Conservation (phyloP, 1,140 invertebrate genomes). For the Drosophila novamexicana region DNA sequence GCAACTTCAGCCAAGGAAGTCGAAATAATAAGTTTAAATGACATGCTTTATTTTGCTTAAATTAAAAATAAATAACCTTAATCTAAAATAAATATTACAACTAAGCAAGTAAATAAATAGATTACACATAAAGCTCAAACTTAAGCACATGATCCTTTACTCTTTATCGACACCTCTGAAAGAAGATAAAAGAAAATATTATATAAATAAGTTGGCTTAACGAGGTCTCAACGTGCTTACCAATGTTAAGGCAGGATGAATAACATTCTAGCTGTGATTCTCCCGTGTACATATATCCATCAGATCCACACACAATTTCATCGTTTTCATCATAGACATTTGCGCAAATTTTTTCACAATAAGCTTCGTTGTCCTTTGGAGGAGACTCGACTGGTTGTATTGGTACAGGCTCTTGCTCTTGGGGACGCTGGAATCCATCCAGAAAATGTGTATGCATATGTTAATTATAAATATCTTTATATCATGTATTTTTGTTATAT, state of each 20-base stretch:
- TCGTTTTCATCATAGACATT: slow-evolving; percentile 82
- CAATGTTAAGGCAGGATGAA: slow-evolving; percentile 75
- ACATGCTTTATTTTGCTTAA: slow-evolving; percentile 41
- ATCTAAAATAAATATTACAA: slow-evolving; percentile 16
- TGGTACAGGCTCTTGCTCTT: slow-evolving; percentile 29
- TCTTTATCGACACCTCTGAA: slow-evolving; percentile 77
- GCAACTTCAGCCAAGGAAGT: no score
- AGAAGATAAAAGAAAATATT: slow-evolving; percentile 5
- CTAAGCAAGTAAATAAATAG: slow-evolving; percentile 44
- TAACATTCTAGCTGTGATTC: slow-evolving; percentile 79
- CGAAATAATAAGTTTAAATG: slow-evolving; percentile 2
- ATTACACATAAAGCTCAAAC: slow-evolving; percentile 21
- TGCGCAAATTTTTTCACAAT: slow-evolving; percentile 79
- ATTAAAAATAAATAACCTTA: slow-evolving; percentile 42
- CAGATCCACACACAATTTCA: slow-evolving; percentile 80
- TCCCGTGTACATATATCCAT: slow-evolving; percentile 83
- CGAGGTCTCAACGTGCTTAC: slow-evolving; percentile 35
- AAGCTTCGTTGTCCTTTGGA: slow-evolving; percentile 67
- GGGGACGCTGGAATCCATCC: slow-evolving; percentile 28
- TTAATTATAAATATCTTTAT: background rate
- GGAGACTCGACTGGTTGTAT: slow-evolving; percentile 15
- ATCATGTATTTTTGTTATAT: no score
- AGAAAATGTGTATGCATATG: background rate
- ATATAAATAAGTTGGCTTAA: background rate
- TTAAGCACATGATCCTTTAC: slow-evolving; percentile 74